Base-by-base conservation (phyloP, 2,888 invertebrate genomes). In the Scaptomyza reducta region DNA sequence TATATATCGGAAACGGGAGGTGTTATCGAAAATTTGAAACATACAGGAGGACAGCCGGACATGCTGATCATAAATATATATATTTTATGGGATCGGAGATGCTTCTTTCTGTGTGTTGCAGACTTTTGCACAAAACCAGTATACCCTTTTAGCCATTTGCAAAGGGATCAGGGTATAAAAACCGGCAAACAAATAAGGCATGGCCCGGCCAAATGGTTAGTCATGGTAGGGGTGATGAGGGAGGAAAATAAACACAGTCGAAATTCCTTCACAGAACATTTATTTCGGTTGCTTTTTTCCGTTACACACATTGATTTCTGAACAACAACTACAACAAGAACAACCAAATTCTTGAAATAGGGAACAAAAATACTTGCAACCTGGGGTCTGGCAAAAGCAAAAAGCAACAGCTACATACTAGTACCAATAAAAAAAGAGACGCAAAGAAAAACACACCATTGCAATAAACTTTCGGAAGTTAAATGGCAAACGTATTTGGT, bases 261-360 rank as follows among this genome's bases (percentile, higher is more conserved):
- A 89, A 88, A 88, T 88, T 89, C 84, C 88, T 88, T 89, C 82
- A 89, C 88, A 88, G 89, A 88, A 89, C 88, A 89, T 89, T 88
- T 88, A 89, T 88, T 88, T 89, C 77, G 79, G 87, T 83, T 79
- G 86, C 74, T 79, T 81, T 79, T 82, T 78, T 89, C 77, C 87
- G 88, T 88, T 87, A 88, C 89, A 85, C 84, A 84, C 84, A 84
- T 84, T 84, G 88, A 88, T 84, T 84, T 84, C 73, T 66, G 78
- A 71, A 79, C 78, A 72, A 53, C 41, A 67, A 53, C 55, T 73
- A 53, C 38, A 67, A 53, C 53, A 62, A 9, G 44, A 59, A 46
- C 14, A 58, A 33, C 6, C 55, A 53, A 60, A 53, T 49, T 71
- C 60, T 53, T 53, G 33, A 49, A 40, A 42, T 29, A 38, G 56